Conservation (phyloP, 2,797 vertebrate species). For the Megalops cyprinoides region DNA sequence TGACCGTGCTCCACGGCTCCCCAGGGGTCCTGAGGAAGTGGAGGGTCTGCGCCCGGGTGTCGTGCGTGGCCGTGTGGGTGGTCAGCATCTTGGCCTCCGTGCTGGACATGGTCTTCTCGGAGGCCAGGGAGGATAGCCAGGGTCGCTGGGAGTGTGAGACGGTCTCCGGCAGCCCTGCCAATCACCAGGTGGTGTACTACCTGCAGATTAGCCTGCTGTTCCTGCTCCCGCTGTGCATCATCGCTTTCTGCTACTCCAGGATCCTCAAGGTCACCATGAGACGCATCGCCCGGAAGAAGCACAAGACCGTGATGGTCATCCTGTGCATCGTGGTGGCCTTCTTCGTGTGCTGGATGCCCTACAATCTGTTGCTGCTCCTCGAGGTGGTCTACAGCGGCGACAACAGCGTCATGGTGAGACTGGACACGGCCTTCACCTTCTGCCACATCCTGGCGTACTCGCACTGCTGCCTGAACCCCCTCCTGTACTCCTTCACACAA, state of each 20-base stretch:
- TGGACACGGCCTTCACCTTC: not conserved
- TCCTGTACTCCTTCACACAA: conserved; percentile 63
- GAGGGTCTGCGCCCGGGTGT: conserved; percentile 34
- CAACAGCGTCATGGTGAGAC: fast-evolving
- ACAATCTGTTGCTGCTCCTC: conserved; percentile 57
- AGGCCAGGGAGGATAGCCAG: fast-evolving
- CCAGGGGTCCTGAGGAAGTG: conserved; percentile 35
- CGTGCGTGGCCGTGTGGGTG: conserved; percentile 61
- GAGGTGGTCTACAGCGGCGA: fast-evolving
- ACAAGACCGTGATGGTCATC: conserved; percentile 58
- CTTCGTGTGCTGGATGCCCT: conserved; percentile 72
- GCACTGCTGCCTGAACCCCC: conserved; percentile 75
- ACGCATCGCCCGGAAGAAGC: conserved; percentile 46
- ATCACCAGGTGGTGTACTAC: conserved; percentile 47
- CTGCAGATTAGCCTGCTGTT: conserved; percentile 66
- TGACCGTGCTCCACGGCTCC: conserved; percentile 55
- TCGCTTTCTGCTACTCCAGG: conserved; percentile 64
- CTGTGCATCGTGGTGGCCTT: conserved; percentile 64
- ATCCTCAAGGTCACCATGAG: conserved; percentile 62
- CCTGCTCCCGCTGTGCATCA: conserved; percentile 62
- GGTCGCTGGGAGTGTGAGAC: not conserved
- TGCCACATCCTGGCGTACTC: conserved; percentile 64
- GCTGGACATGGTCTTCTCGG: conserved; percentile 45
- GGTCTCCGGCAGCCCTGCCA: not conserved
- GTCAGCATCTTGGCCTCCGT: conserved; percentile 55